These are phyloP conservation scores for Protosalanx chinensis DNA, from an alignment of 2,797 vertebrate genomes.

Conservation along the genomic window DNA sequence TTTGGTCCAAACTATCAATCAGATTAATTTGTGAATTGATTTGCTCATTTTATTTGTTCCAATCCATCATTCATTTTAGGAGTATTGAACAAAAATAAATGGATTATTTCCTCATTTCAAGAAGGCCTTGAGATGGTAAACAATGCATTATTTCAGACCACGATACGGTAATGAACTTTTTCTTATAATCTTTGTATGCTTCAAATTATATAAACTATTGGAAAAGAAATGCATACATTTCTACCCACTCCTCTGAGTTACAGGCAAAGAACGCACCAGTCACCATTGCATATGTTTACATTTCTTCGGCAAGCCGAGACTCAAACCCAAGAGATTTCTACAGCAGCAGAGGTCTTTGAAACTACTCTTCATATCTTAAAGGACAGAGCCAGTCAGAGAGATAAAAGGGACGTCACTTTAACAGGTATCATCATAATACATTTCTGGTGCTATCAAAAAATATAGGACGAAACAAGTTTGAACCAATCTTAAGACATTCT, in stretches of 20 bases:
- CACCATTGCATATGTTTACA: constrained; percentile 58
- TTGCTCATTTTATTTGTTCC: no score
- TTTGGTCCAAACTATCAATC: not conserved
- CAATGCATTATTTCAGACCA: constrained; percentile 38
- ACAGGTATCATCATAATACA: constrained; percentile 65
- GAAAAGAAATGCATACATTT: not conserved
- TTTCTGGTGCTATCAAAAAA: constrained; percentile 3
- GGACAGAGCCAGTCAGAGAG: constrained; percentile 54
- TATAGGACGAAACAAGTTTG: not conserved
- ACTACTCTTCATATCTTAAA: constrained; percentile 66
- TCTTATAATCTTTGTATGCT: not conserved
- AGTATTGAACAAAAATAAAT: constrained; percentile 37
- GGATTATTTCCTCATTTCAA: constrained; percentile 62
- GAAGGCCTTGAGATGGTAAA: constrained; percentile 61
- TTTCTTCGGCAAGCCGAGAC: constrained; percentile 69
- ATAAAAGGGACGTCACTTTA: constrained; percentile 55
- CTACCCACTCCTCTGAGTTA: constrained; percentile 31
- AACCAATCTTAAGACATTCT: not conserved
- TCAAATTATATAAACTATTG: not conserved
- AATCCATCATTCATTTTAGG: constrained; percentile 26
- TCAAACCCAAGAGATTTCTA: constrained; percentile 65
- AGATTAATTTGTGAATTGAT: not conserved
- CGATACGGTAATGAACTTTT: constrained; percentile 64
- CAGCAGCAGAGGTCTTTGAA: constrained; percentile 82
- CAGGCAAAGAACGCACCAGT: constrained; percentile 41